These are phyloP conservation scores for Prochilodus magdalenae DNA, from an alignment of 2,113 vertebrate species.

Conservation along the genomic window DNA sequence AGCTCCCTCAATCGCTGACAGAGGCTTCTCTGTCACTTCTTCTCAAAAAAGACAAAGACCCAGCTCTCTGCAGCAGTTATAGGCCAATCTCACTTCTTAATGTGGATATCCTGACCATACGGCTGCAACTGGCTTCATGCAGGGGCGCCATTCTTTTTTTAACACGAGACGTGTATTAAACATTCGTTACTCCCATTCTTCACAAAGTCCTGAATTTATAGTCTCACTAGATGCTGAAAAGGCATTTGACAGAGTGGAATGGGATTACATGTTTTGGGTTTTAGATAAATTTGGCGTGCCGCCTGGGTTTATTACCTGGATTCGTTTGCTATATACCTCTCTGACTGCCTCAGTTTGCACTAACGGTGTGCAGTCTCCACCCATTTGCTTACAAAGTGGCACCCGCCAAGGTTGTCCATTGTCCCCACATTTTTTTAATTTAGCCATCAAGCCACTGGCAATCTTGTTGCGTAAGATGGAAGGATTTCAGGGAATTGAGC, in stretches of 20 bases:
- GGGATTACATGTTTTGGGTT: not conserved
- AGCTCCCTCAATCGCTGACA: too few relatives aligned
- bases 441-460: not conserved
- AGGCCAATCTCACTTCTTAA: not conserved
- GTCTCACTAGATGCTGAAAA: not conserved
- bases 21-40: too few relatives aligned
- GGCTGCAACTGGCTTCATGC: not conserved
- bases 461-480: not conserved
- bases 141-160: too few relatives aligned
- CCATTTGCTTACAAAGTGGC: not conserved
- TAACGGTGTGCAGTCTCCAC: not conserved
- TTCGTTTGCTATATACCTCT: not conserved
- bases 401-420: not conserved
- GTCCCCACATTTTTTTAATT: not conserved
- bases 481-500: not conserved
- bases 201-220: too few relatives aligned
- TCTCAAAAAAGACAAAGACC: too few relatives aligned
- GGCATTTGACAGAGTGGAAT: not conserved
- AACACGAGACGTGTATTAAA: too few relatives aligned
- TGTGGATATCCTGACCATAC: not conserved
- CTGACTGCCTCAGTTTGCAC: not conserved
- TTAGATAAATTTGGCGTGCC: not conserved
- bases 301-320: not conserved
- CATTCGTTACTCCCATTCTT: too few relatives aligned
- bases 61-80: too few relatives aligned